Percentiles rank a stretch among this genome's conserved stretches.
phyloP scores from a whole-genome alignment of 2,797 vertebrate genomes.

The Galagoides demidoff region DNA sequence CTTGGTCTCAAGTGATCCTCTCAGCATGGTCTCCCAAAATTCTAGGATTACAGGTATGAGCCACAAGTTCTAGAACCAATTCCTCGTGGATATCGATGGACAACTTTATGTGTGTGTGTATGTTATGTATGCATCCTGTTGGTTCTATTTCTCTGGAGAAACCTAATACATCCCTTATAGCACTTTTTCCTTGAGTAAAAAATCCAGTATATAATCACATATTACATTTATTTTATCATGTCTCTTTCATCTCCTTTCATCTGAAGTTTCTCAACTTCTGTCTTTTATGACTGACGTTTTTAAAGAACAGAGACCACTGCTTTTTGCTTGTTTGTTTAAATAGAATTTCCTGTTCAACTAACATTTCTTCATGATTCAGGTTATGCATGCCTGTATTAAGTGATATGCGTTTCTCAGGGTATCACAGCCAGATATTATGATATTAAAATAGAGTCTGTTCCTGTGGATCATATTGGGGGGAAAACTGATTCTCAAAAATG shows the following conservation, averaged over 20 bases:
- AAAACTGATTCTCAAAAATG: slow-evolving; percentile 35
- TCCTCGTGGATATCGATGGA: not conserved
- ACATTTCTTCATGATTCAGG: not conserved
- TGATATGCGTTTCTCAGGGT: not conserved
- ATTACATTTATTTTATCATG: not conserved
- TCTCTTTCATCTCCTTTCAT: not conserved
- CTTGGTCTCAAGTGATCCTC: not conserved
- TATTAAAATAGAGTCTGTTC: not conserved
- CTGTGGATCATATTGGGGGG: too few relatives aligned
- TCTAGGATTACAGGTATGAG: not conserved
- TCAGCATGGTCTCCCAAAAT: not conserved
- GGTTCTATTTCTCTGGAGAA: not conserved
- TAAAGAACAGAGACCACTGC: not conserved
- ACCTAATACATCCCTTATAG: not conserved
- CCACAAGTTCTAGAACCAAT: not conserved
- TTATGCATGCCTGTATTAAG: not conserved
- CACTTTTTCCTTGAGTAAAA: not conserved
- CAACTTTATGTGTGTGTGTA: not conserved
- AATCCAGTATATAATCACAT: not conserved
- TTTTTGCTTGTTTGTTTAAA: not conserved
- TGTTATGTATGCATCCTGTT: not conserved
- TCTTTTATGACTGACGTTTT: not conserved
- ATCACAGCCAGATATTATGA: not conserved
- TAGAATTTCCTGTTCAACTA: not conserved
- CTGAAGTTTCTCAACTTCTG: slow-evolving; percentile 10